A percentile compares a stretch with the other conserved stretches of the same genome.
Conservation (phyloP, 2,113 vertebrate species). For the Elaphurus davidianus region DNA sequence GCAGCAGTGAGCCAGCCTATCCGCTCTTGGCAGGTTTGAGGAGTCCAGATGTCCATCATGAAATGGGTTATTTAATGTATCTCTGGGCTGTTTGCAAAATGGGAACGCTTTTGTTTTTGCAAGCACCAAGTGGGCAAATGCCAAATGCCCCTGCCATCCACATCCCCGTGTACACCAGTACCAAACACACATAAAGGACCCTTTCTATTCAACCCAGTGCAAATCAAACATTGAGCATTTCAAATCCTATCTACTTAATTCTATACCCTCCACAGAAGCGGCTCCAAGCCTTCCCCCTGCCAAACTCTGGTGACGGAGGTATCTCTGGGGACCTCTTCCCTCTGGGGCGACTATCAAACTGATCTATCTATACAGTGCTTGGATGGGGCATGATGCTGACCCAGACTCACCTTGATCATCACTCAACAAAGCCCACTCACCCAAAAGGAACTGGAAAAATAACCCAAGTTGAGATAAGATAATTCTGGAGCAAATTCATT, state of each 20-base stretch:
- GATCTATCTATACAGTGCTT: not conserved
- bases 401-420: not conserved
- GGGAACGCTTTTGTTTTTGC: constrained; percentile 75
- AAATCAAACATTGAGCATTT: constrained; percentile 61
- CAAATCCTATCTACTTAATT: constrained; percentile 38
- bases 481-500: not conserved
- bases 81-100: constrained; percentile 79
- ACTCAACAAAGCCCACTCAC: not conserved
- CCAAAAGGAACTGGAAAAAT: not conserved
- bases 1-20: constrained; percentile 63
- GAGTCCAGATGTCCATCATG: constrained; percentile 83
- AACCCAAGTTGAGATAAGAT: not conserved
- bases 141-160: constrained; percentile 60
- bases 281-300: not conserved
- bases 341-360: not conserved
- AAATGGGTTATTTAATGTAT: constrained; percentile 82
- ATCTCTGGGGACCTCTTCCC: not conserved
- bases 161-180: not conserved
- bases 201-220: constrained; percentile 12
- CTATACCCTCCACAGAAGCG: constrained; percentile 31
- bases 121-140: constrained; percentile 73
- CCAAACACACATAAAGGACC: constrained; percentile 15
- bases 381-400: not conserved
- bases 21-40: constrained; percentile 76
- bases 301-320: not conserved